Base-by-base conservation (phyloP, 1,140 invertebrate species). In the Ephestia elutella region DNA sequence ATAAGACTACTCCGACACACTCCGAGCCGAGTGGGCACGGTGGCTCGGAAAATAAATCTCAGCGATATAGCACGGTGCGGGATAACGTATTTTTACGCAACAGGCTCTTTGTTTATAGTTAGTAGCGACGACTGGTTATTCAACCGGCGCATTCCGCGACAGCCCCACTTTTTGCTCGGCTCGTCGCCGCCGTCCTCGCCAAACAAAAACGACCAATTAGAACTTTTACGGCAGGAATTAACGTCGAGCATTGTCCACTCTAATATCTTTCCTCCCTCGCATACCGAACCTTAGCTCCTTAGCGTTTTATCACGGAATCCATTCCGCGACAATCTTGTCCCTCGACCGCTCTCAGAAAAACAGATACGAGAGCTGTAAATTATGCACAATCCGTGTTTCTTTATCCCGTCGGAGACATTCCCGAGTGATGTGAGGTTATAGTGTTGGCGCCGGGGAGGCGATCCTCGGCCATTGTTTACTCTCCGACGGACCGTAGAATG, bases 61-160 rank as follows among this genome's bases (percentile, higher is more conserved):
- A 55, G 63, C 76, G 73, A 73, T 75, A 74, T 76, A 76, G 76
- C 78, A 73, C 81, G 73, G n/a, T n/a, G 61, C 70, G 73, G 73
- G 71, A 80, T 75, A 81, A 78, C 78, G 79, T 86, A 86, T 87
- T 87, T 87, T 87, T 86, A 87, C 85, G 85, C 79, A 86, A 86
- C 75, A 73, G 62, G 66, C 75, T 82, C 73, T 82, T 82, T 87
- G 80, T 87, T 82, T 86, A 80, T 82, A 78, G 75, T 74, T 77
- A 71, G 74, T 74, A 68, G 68, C 71, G 76, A 76, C 75, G 74
- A 80, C 76, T 85, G 84, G 81, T 87, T 86, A 80, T 86, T 86
- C 85, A 87, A 86, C 85, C 79, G 80, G 30, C 82, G 74, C 85
- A 87, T 87, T 83, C 85, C 82, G 80, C 75, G 82, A 78, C 82